Base-by-base conservation (phyloP, 1,140 invertebrate genomes). In the Caenorhabditis latens region DNA sequence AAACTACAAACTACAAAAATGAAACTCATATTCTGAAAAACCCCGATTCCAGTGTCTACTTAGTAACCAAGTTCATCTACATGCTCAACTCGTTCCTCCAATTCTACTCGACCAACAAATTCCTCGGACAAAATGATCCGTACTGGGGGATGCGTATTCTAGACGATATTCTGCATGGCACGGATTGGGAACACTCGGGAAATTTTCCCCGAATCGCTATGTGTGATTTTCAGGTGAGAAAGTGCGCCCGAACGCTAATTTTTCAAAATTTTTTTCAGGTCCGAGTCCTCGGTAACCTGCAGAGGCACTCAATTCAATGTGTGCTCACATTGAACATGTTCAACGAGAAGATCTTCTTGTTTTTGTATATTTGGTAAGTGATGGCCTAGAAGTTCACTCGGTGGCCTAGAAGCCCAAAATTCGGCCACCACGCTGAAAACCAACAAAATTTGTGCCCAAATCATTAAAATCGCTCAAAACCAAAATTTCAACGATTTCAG, bases 21-120 rank as follows among this genome's bases (percentile, higher is more conserved):
- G n/a, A 14, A 14, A 21, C 14, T 53, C 11, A 8, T n/a, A 65
- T 42, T 21, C n/a, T 48, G 8, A n/a, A 58, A 58, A 19, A 19
- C 19, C n/a, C 8, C 55, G 1, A 19, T 58, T 90, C 85, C 24
- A 91, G 92, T 82, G 91, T 93, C 63, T 94, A 94, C 89, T 89
- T 94, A 40, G 86, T 93, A 32, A 93, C 93, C 16, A 94, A 94
- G 90, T 83, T 93, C 9, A 86, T 94, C 43, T 94, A 94, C 88
- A 92, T 94, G 48, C 85, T 91, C 14, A 94, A 94, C 90, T 92
- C 93, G 21, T 91, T 94, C 63, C 94, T 93, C 21, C 94, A 94
- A 90, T 91, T 94, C 75, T 93, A 93, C 88, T 91, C 94, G 86
- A 91, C 94, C 89, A 94, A 94, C 90, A 91, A 91, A 79, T 94